Evolutionary conservation across 2,888 invertebrate species (phyloP).

Genomic region (Amphipyra tragopoginis): DNA sequence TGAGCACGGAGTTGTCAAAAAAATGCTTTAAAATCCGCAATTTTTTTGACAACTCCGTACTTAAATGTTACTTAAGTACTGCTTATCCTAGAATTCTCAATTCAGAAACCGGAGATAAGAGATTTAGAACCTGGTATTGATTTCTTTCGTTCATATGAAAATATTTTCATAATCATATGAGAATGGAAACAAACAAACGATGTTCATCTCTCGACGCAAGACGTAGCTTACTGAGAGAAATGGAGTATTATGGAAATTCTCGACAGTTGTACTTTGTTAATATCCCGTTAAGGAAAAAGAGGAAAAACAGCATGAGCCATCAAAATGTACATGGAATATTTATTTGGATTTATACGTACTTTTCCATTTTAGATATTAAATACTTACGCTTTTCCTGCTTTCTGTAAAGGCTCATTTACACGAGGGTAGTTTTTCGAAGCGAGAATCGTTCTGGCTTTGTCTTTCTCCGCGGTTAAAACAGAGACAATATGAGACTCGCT

Average conservation of each 20-base stretch:
- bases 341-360: constrained; percentile 31
- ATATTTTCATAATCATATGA: constrained; percentile 20
- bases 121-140: neutral
- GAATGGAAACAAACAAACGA: constrained; percentile 34
- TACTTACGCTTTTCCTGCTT: neutral
- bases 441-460: too few relatives aligned
- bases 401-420: too few relatives aligned
- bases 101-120: too few relatives aligned
- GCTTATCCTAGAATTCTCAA: too few relatives aligned
- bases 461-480: too few relatives aligned
- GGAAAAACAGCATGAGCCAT: constrained; percentile 32
- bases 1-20: too few relatives aligned
- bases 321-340: constrained; percentile 44
- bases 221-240: constrained; percentile 27
- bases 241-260: constrained; percentile 48
- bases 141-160: neutral
- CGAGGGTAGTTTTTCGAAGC: too few relatives aligned
- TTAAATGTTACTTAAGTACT: too few relatives aligned
- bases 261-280: constrained; percentile 35
- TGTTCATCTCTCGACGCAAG: constrained; percentile 27
- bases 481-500: too few relatives aligned
- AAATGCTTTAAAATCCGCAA: too few relatives aligned
- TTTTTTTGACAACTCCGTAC: too few relatives aligned
- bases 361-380: constrained; percentile 41
- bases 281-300: constrained; percentile 31